Evolutionary conservation across 2,888 invertebrate species (phyloP).

Genomic region (Meghimatium bilineatum): DNA sequence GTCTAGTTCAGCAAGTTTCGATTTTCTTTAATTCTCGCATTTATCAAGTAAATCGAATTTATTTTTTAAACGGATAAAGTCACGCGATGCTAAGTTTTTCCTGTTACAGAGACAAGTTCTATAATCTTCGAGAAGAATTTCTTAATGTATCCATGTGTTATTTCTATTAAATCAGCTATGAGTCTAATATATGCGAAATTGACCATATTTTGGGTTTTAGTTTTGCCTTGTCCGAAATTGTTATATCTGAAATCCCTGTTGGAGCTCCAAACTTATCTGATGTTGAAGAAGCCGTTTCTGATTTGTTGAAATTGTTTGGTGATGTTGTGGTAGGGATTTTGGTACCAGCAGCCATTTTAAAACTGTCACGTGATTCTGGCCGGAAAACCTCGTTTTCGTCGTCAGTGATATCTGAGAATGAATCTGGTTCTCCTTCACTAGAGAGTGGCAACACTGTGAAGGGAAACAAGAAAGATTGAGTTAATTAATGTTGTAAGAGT

Average conservation of each 20-base stretch:
- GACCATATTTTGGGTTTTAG: constrained; percentile 48
- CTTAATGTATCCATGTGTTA: too few relatives aligned
- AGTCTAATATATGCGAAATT: constrained; percentile 45
- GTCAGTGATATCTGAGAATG: constrained; percentile 44
- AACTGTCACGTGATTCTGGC: neutral
- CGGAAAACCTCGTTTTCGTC: constrained; percentile 40
- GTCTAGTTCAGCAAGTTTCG: too few relatives aligned
- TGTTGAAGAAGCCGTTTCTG: neutral
- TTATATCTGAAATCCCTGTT: neutral
- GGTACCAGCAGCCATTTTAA: neutral
- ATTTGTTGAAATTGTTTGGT: neutral
- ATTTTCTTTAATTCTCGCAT: too few relatives aligned
- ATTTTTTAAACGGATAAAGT: too few relatives aligned
- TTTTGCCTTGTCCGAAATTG: neutral
- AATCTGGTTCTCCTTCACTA: constrained; percentile 44
- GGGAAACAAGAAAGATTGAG: neutral
- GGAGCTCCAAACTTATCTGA: neutral
- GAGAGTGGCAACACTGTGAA: constrained; percentile 32
- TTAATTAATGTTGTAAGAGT: too few relatives aligned
- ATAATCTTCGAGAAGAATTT: too few relatives aligned
- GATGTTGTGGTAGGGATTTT: constrained; percentile 22
- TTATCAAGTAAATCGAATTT: too few relatives aligned
- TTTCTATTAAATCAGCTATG: neutral
- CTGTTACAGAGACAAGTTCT: too few relatives aligned
- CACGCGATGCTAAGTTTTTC: too few relatives aligned